Percentiles rank a stretch among this genome's conserved stretches.
These are phyloP conservation scores for Halcyon senegalensis DNA, from an alignment of 2,113 vertebrate species.

Conservation along the genomic window DNA sequence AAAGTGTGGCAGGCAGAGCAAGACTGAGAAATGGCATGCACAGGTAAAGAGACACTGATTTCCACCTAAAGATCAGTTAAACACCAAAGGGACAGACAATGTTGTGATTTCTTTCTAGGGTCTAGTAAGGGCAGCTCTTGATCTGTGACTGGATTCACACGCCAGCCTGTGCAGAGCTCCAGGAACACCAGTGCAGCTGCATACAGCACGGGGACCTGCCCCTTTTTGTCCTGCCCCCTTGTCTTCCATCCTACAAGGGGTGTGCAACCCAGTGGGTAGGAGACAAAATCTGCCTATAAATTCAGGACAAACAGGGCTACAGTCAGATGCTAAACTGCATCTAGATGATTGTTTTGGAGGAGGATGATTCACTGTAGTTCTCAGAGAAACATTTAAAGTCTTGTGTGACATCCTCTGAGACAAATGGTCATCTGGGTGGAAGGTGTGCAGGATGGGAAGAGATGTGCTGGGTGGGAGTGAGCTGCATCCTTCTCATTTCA, in stretches of 20 bases:
- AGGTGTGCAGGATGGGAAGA: not conserved
- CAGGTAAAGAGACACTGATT: not conserved
- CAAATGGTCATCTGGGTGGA: rapidly evolving
- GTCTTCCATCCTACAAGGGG: not conserved
- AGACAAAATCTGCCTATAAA: not conserved
- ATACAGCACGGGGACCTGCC: rapidly evolving
- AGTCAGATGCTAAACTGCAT: not conserved
- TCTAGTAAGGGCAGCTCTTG: not conserved
- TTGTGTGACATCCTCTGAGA: not conserved
- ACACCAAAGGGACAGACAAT: not conserved
- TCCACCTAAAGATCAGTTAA: not conserved
- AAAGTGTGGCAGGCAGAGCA: not conserved
- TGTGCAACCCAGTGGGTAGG: not conserved
- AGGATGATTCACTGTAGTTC: not conserved
- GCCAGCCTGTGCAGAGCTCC: rapidly evolving
- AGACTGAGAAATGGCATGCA: not conserved
- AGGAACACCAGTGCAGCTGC: not conserved
- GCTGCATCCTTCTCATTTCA: not conserved
- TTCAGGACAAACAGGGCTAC: not conserved
- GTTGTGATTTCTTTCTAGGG: not conserved
- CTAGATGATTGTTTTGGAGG: not conserved
- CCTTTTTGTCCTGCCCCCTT: not conserved
- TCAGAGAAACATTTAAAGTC: not conserved
- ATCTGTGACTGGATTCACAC: not conserved
- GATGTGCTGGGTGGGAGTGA: not conserved